phyloP scores from a whole-genome alignment of 2,797 vertebrate genomes.

The Tachyglossus aculeatus region DNA sequence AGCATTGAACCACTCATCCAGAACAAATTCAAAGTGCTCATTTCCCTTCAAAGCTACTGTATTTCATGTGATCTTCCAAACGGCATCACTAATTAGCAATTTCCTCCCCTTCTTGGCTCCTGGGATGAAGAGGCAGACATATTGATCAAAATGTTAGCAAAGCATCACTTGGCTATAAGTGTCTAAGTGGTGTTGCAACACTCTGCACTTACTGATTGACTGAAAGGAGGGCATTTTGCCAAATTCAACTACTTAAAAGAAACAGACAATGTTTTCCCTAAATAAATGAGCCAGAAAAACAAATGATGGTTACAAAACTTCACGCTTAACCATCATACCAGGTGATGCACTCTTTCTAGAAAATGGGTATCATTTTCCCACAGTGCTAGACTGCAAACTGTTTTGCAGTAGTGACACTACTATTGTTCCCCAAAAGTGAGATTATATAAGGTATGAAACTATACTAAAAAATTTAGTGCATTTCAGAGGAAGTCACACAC shows the following conservation, averaged over 20 bases:
- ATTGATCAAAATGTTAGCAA: slow-evolving; percentile 60
- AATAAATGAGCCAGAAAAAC: slow-evolving; percentile 8
- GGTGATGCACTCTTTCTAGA: not conserved
- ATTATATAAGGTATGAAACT: too few species aligned
- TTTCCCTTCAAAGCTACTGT: slow-evolving; percentile 20
- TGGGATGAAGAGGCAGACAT: slow-evolving; percentile 47
- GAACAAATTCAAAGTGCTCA: not conserved
- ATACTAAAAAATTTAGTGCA: too few species aligned
- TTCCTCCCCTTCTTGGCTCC: slow-evolving; percentile 37
- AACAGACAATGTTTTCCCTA: slow-evolving; percentile 24
- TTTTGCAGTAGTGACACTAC: too few species aligned
- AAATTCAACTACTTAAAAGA: not conserved
- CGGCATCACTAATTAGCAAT: slow-evolving; percentile 45
- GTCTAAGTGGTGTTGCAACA: slow-evolving; percentile 42
- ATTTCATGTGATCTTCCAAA: slow-evolving; percentile 39
- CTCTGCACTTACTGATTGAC: slow-evolving; percentile 8
- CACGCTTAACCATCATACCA: not conserved
- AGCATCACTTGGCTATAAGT: slow-evolving; percentile 38
- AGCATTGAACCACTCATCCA: not conserved
- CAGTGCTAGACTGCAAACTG: too few species aligned
- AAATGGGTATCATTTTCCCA: too few species aligned
- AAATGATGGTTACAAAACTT: not conserved
- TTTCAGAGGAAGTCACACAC: too few species aligned
- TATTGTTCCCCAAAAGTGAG: too few species aligned
- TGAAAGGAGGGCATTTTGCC: not conserved